Evolutionary conservation across 2,888 invertebrate genomes (phyloP).

Genomic region (Torymus aiolomorphi): DNA sequence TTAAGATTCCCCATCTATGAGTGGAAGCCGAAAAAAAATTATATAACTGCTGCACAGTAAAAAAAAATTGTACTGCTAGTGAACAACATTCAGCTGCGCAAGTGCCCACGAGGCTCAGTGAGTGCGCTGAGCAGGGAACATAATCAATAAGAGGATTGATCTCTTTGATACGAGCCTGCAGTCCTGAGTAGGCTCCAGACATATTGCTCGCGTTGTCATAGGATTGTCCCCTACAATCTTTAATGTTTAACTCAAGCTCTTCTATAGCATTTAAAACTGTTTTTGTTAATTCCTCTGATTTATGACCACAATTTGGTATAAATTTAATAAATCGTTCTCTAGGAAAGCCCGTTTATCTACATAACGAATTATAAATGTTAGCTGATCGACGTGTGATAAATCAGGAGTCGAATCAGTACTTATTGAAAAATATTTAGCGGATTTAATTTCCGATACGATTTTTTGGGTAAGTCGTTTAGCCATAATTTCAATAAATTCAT

Average conservation of each 20-base stretch:
- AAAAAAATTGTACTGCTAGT: too few relatives aligned
- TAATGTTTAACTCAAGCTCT: neutral
- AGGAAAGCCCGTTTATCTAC: conserved; percentile 53
- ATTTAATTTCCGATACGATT: conserved; percentile 50
- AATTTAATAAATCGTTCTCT: conserved; percentile 55
- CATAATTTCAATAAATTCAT: neutral
- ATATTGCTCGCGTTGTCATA: neutral
- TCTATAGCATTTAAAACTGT: neutral
- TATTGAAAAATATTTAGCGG: conserved; percentile 60
- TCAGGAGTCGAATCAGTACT: too few relatives aligned
- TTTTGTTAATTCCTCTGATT: conserved; percentile 31
- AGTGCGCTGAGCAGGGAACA: conserved; percentile 62
- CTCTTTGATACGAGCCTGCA: neutral
- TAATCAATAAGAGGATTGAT: conserved; percentile 56
- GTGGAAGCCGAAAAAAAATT: conserved; percentile 62
- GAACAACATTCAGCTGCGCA: conserved; percentile 62
- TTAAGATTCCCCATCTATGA: conserved; percentile 58
- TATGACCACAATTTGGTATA: conserved; percentile 59
- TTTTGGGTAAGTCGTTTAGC: neutral
- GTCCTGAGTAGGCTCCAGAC: neutral
- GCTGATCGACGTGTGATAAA: too few relatives aligned
- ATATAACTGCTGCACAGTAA: conserved; percentile 62
- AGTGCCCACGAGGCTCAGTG: conserved; percentile 61
- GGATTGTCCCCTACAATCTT: conserved; percentile 4
- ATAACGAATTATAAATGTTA: conserved; percentile 57